Percentiles rank a stretch among this genome's conserved stretches.
Evolutionary conservation across 2,888 invertebrate species (phyloP).

Genomic region (Heliconius ismenius): DNA sequence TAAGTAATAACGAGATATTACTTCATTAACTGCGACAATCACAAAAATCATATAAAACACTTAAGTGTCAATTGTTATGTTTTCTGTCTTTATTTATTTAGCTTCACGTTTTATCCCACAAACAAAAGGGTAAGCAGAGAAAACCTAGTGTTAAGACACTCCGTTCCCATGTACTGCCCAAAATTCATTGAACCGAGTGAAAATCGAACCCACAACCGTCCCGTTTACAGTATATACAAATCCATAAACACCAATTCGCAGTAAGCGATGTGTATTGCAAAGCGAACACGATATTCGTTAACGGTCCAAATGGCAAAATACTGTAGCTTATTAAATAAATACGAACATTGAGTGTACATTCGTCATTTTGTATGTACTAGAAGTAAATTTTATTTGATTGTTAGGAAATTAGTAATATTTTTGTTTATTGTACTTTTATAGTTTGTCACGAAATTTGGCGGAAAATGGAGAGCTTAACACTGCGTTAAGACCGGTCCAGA

Average conservation of each 20-base stretch:
- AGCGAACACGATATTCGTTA: slow-evolving; percentile 8
- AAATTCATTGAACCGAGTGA: background rate
- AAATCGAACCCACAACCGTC: background rate
- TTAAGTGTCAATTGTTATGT: background rate
- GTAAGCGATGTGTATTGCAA: slow-evolving; percentile 8
- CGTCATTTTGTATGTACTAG: no score
- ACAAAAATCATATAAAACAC: background rate
- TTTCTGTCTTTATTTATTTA: no score
- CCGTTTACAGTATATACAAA: background rate
- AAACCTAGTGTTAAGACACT: no score
- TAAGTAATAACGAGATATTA: background rate
- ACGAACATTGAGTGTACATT: background rate
- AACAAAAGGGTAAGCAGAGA: no score
- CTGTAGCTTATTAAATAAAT: slow-evolving; percentile 23
- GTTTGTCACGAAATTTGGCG: no score
- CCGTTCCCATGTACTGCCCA: no score
- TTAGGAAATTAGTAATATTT: no score
- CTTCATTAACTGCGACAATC: background rate
- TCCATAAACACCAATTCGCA: background rate
- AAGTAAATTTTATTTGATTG: no score
- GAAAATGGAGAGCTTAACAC: no score
- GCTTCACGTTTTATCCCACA: no score
- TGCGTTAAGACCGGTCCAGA: no score
- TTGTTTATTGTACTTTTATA: no score
- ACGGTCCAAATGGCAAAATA: slow-evolving; percentile 19